A percentile compares a stretch with the other conserved stretches of the same genome.
Evolutionary conservation across 1,140 invertebrate species (phyloP).

Genomic region (Drosophila chauvacae): DNA sequence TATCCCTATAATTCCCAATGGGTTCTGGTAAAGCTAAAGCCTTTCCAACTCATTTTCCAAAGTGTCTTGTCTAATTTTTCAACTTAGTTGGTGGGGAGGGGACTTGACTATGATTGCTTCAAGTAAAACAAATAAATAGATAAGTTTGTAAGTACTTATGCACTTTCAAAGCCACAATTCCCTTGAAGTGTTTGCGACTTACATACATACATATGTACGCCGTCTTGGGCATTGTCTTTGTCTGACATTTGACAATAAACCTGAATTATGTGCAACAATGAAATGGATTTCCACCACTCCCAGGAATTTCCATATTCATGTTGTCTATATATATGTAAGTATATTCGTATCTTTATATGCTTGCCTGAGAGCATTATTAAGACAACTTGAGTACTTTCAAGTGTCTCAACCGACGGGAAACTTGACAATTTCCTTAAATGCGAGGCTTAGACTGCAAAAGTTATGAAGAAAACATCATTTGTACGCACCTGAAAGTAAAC

Average conservation of each 20-base stretch:
- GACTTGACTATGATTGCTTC: conserved; percentile 5
- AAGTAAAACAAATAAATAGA: conserved; percentile 18
- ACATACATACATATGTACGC: not conserved
- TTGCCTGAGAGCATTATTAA: conserved; percentile 25
- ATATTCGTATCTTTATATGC: conserved; percentile 9
- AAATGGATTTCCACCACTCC: conserved; percentile 35
- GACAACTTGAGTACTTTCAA: conserved; percentile 34
- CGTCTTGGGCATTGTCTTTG: conserved; percentile 48
- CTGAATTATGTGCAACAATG: conserved; percentile 66
- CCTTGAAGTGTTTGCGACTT: conserved; percentile 21
- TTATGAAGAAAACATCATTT: not conserved
- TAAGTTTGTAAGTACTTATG: conserved; percentile 1
- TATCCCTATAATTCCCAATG: not conserved
- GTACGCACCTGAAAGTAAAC: conserved; percentile 35
- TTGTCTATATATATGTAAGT: conserved; percentile 6
- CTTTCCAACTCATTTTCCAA: not conserved
- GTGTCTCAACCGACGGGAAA: conserved; percentile 1
- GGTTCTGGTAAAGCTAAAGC: not conserved
- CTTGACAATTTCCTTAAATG: not conserved
- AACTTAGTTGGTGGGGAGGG: not conserved
- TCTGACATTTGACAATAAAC: conserved; percentile 68
- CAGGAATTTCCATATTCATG: conserved; percentile 12
- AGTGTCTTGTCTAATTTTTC: conserved; percentile 1
- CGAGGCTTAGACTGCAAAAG: too few species aligned
- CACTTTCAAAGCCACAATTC: conserved; percentile 21